Base-by-base conservation (phyloP, 2,797 vertebrate species). In the Bucorvus abyssinicus region DNA sequence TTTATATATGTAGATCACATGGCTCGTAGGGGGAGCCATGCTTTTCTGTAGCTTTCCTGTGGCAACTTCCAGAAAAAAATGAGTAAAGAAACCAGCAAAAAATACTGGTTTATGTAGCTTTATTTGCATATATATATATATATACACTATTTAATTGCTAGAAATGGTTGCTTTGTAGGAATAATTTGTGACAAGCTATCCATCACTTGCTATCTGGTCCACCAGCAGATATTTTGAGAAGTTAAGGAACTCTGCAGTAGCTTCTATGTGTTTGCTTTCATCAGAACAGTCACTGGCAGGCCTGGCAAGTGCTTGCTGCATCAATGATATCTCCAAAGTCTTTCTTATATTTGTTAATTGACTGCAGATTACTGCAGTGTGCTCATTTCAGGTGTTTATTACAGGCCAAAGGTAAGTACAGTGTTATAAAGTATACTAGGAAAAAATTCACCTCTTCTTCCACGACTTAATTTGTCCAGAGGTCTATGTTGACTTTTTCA, bases 261-360 rank as follows among this genome's bases (percentile, higher is more conserved):
- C 71, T 88, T 74, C 69, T 67, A 1, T 38, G 17, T 64, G 50
- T 90, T 89, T 63, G 42, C 94, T 96, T 96, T 86, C 87, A 42
- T 75, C 79, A 96, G 68, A 94, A 74, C 22, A 36, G 88, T 92
- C 77, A 68, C 73, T 92, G 87, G 71, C 24, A 90, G 85, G 17
- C n/a, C 45, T 94, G 59, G 64, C 85, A 97, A 91, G 59, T 75
- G 68, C 92, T 95, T 94, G 50, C 53, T 87, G 30, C 22, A 10
- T 82, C 73, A 83, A 8, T 87, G 57, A 32, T 93, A 42, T 60
- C 61, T 95, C 24, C 32, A 34, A 88, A 93, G 38, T 44, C 60
- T 67, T 55, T 93, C 22, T 49, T 75, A 8, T 27, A 36, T 73
- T 90, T 92, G 47, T 75, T 87, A 77, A 55, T 50, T 82, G 75